Base-by-base conservation (phyloP, 2,113 vertebrate species). In the Chitala chitala region DNA sequence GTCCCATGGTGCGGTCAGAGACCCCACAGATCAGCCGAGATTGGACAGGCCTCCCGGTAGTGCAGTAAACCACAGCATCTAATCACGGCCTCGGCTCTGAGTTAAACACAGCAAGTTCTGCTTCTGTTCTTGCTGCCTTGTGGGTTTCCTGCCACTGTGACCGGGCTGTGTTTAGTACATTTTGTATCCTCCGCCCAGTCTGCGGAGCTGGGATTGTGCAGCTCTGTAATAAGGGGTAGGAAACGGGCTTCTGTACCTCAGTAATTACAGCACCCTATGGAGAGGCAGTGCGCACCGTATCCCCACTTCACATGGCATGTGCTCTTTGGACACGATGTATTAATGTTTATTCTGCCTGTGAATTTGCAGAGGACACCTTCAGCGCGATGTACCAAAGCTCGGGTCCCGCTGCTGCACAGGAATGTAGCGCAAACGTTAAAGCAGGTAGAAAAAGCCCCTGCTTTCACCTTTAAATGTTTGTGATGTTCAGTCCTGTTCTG, bases 1-100 rank as follows among this genome's bases (percentile, higher is more conserved):
- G n/a, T 36, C 22, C n/a, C 29, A 77, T 38, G 71, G 82, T 0
- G 75, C 73, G 12, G 36, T 82, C 72, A 90, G 82, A 77, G 91
- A 92, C 36, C 71, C 86, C 24, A 75, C 87, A 72, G 88, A 89
- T 75, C 77, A 63, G 56, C 72, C 36, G 0, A 29, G 36, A 38
- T 26, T 72, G 66, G 70, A 46, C 24, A 20, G 13, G 5, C 9
- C 38, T 5, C 44, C 29, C 3, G 72, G 72, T 73, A 73, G 40
- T 44, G 17, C 58, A 61, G 15, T 6, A 4, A 50, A 59, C 42
- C 20, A 5, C 20, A 20, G 53, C 29, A 22, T 17, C 56, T 73
- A 61, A 48, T 61, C 22, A 31, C 58, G 38, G 54, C 24, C n/a
- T 64, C 29, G 12, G 46, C 44, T 51, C 24, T 29, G n/a, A 24